Evolutionary conservation across 2,888 invertebrate genomes (phyloP).

Genomic region (Bursaphelenchus okinawaensis): DNA sequence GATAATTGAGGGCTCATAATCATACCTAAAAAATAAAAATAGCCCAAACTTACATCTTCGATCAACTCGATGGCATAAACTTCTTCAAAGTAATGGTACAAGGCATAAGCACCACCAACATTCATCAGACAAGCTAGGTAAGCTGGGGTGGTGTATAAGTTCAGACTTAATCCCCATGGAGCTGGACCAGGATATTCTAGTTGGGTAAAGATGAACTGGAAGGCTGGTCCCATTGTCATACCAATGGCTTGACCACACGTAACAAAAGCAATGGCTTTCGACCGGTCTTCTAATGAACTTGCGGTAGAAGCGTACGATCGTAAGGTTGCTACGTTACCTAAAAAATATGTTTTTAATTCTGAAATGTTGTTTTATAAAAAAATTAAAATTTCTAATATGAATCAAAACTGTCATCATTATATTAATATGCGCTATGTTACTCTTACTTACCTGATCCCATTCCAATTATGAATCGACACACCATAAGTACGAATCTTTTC

Average conservation of each 20-base stretch:
- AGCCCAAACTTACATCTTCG: slow-evolving; percentile 26
- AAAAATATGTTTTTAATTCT: slow-evolving; percentile 28
- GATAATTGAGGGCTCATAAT: no score
- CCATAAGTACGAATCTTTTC: slow-evolving; percentile 12
- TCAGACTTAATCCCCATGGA: slow-evolving; percentile 31
- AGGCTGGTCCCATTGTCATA: slow-evolving; percentile 36
- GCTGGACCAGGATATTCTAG: slow-evolving; percentile 52
- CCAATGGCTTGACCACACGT: slow-evolving; percentile 50
- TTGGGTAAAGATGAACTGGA: slow-evolving; percentile 58
- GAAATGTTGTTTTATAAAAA: no score
- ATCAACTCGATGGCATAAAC: slow-evolving; percentile 20
- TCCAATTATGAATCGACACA: slow-evolving; percentile 18
- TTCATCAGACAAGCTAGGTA: slow-evolving; percentile 29
- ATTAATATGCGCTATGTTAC: neutral
- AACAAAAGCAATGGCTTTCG: slow-evolving; percentile 59
- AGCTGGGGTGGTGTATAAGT: slow-evolving; percentile 37
- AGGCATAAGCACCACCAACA: slow-evolving; percentile 13
- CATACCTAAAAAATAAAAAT: no score
- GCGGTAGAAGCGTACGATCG: slow-evolving; percentile 59
- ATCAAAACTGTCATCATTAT: no score
- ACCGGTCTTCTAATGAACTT: slow-evolving; percentile 57
- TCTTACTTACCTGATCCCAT: slow-evolving; percentile 22
- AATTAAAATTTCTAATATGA: no score
- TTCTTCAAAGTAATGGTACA: slow-evolving; percentile 26
- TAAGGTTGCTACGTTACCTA: slow-evolving; percentile 59